Conservation (phyloP, 30 jellyfish, hydroid and myxozoan species). For the Euphysa ruthae region DNA sequence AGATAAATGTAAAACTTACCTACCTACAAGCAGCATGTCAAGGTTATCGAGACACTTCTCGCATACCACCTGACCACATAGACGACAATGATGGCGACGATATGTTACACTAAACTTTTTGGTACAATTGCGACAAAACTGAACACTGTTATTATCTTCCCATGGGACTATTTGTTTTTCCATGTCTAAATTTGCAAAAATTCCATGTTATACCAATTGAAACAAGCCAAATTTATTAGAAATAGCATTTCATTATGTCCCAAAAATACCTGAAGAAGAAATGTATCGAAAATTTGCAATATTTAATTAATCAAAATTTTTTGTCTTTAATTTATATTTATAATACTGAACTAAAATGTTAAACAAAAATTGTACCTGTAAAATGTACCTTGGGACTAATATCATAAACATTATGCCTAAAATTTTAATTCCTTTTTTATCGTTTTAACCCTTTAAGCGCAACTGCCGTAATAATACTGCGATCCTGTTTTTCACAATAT, state of each 20-base stretch:
- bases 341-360: no score
- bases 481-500: no score
- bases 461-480: no score
- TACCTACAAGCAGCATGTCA: slow-evolving; percentile 52
- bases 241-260: slow-evolving; percentile 66
- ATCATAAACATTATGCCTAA: no score
- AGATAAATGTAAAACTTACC: no score
- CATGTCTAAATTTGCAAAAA: slow-evolving; percentile 36
- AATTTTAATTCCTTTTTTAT: no score
- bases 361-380: no score
- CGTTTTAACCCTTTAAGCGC: no score
- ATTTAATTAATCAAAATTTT: no score
- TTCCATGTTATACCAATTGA: not conserved
- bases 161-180: slow-evolving; percentile 84
- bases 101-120: slow-evolving; percentile 51
- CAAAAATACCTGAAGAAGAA: slow-evolving; percentile 41
- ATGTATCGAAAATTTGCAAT: slow-evolving; percentile 67
- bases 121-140: slow-evolving; percentile 64
- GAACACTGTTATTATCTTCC: slow-evolving; percentile 72
- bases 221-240: not conserved
- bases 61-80: slow-evolving; percentile 86
- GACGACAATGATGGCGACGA: slow-evolving; percentile 86
- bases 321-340: no score
- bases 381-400: no score
- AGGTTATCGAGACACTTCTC: slow-evolving; percentile 54